phyloP scores from a whole-genome alignment of 1,140 invertebrate species.

The Palaemon carinicauda region DNA sequence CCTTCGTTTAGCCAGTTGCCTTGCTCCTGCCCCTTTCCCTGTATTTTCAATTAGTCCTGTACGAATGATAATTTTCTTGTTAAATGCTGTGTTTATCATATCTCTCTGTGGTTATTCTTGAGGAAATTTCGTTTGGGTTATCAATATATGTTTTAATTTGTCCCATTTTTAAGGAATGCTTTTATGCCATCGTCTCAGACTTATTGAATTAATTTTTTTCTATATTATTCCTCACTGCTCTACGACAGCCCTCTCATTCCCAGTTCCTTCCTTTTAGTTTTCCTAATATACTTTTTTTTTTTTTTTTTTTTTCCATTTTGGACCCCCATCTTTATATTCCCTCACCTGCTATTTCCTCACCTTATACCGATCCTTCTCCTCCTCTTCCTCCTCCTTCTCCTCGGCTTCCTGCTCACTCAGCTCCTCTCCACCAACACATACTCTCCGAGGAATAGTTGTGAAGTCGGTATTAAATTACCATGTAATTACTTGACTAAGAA shows the following conservation, averaged over 20 bases:
- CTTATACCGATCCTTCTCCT: background rate
- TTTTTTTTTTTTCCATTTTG: background rate
- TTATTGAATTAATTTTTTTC: background rate
- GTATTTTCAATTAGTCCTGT: background rate
- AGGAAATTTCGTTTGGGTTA: too few species aligned
- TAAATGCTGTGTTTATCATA: too few species aligned
- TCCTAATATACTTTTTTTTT: background rate
- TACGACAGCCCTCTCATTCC: background rate
- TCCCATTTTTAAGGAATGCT: too few species aligned
- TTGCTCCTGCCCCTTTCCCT: background rate
- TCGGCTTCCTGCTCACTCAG: background rate
- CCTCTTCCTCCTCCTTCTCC: background rate
- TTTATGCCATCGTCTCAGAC: too few species aligned
- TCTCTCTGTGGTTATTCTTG: too few species aligned
- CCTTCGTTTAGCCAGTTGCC: background rate
- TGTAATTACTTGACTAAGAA: constrained; percentile 52
- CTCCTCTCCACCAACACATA: background rate
- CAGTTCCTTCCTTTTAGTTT: background rate
- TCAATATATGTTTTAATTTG: too few species aligned
- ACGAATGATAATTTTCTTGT: too few species aligned
- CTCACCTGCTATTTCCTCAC: background rate
- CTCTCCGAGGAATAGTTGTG: constrained; percentile 47
- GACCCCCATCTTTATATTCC: background rate
- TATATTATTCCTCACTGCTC: background rate
- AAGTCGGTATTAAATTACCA: constrained; percentile 56